Evolutionary conservation across 1,140 invertebrate species (phyloP).

Genomic region (Halictus rubicundus): DNA sequence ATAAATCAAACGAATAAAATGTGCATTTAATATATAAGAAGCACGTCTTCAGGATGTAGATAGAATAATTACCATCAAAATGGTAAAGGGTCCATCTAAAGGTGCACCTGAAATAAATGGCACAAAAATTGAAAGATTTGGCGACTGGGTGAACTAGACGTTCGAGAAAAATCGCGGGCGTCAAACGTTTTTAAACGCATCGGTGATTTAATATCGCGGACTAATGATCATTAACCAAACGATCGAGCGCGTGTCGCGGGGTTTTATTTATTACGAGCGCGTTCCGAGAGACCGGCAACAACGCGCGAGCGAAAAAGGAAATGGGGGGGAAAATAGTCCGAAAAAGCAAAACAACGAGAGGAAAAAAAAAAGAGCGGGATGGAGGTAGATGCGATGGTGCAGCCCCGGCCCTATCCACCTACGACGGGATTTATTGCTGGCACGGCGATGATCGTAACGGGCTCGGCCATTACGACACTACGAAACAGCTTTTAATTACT

Average conservation of each 20-base stretch:
- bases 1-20: too few relatives aligned
- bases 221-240: slow-evolving; percentile 56
- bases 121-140: too few relatives aligned
- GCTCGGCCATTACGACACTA: slow-evolving; percentile 54
- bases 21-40: too few relatives aligned
- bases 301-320: slow-evolving; percentile 5
- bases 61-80: too few relatives aligned
- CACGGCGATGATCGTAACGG: slow-evolving; percentile 57
- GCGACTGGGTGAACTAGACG: too few relatives aligned
- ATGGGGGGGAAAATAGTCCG: not conserved
- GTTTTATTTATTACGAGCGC: slow-evolving; percentile 53
- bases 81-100: too few relatives aligned
- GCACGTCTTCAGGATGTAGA: too few relatives aligned
- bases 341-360: slow-evolving; percentile 2
- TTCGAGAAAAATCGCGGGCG: too few relatives aligned
- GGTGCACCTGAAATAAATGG: too few relatives aligned
- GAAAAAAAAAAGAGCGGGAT: not conserved
- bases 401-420: slow-evolving; percentile 27
- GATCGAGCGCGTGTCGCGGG: slow-evolving; percentile 35
- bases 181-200: not conserved
- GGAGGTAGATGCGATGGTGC: slow-evolving; percentile 4
- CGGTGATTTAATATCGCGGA: slow-evolving; percentile 39
- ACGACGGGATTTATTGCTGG: slow-evolving; percentile 53
- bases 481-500: slow-evolving; percentile 65
- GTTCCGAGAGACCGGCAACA: not conserved